A percentile compares a stretch with the other conserved stretches of the same genome.
These are phyloP conservation scores for Andrena camellia DNA, from an alignment of 2,888 invertebrate species.

Conservation along the genomic window DNA sequence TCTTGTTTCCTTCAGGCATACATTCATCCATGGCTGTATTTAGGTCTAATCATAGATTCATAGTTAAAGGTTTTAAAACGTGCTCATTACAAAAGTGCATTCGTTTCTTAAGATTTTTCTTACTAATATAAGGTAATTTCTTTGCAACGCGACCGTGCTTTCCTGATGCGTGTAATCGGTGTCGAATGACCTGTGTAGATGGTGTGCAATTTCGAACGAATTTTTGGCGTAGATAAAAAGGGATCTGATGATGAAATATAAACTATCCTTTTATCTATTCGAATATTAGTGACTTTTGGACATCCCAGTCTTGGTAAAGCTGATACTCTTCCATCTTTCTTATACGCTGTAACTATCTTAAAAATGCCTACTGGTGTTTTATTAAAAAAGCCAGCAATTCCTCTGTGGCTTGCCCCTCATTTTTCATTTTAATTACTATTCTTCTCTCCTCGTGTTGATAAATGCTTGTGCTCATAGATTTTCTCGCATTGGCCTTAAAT, in stretches of 20 bases:
- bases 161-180: background rate
- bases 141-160: background rate
- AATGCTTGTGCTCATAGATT: background rate
- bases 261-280: background rate
- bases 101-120: background rate
- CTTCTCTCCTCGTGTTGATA: background rate
- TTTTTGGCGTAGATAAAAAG: background rate
- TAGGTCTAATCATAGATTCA: too few species aligned
- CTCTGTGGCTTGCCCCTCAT: background rate
- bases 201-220: background rate
- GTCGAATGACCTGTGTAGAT: background rate
- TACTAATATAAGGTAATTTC: background rate
- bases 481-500: background rate
- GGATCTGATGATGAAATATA: background rate
- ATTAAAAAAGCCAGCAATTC: background rate
- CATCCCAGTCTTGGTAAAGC: background rate
- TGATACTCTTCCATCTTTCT: background rate
- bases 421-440: background rate
- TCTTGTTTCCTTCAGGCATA: too few species aligned
- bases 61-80: too few species aligned
- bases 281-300: background rate
- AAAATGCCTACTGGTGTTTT: constrained; percentile 6
- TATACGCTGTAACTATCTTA: background rate
- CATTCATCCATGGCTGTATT: too few species aligned
- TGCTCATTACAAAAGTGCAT: too few species aligned